A percentile compares a stretch with the other conserved stretches of the same genome.
phyloP scores from a whole-genome alignment of 2,797 vertebrate species.

The Bradypodion ventrale region DNA sequence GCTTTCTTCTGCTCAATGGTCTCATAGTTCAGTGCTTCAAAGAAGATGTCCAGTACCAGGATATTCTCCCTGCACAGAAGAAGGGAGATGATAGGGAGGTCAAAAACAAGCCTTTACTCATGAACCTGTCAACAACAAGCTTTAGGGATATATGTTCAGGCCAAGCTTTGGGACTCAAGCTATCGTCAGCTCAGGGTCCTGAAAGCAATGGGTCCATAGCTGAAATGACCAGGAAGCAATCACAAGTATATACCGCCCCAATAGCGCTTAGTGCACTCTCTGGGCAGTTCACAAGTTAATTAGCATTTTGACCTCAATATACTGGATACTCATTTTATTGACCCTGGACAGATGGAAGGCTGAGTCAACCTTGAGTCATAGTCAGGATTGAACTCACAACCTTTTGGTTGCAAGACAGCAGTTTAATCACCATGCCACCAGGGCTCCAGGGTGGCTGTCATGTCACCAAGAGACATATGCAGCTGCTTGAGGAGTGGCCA shows the following conservation, averaged over 20 bases:
- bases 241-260: no score
- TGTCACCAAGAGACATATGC: not conserved
- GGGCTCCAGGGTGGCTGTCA: not conserved
- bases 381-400: no score
- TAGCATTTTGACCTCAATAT: no score
- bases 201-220: not conserved
- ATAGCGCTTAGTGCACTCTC: no score
- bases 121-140: not conserved
- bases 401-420: no score
- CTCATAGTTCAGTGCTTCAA: conserved; percentile 98
- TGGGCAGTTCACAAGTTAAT: no score
- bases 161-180: not conserved
- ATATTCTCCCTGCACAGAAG: conserved; percentile 91
- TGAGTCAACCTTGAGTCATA: no score
- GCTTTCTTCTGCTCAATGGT: conserved; percentile 99
- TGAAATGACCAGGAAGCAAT: not conserved
- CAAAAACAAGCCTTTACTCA: not conserved
- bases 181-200: not conserved
- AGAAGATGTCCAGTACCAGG: conserved; percentile 97
- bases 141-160: not conserved
- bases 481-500: not conserved
- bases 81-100: not conserved
- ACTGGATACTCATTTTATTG: no score
- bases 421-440: no score
- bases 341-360: no score